Base-by-base conservation (phyloP, 2,113 vertebrate species). In the Pycnonotus jocosus region DNA sequence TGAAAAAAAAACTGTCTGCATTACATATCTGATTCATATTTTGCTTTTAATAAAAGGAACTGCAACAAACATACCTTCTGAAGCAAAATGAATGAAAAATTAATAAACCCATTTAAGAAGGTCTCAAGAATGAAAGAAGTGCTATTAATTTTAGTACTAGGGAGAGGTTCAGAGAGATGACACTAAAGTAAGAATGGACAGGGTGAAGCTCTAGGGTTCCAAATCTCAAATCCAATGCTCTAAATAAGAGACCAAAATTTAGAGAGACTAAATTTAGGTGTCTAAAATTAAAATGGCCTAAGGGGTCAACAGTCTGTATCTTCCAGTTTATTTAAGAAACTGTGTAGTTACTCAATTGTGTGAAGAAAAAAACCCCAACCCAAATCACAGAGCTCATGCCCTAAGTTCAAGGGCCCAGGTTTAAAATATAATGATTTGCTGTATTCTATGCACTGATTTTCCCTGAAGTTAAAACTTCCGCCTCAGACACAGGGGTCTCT, bases 251-350 rank as follows among this genome's bases (percentile, higher is more conserved):
- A n/a, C 69, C 72, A 78, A 89, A 91, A 25, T 91, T 38, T 28
- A 61, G 24, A 61, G 58, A 61, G 24, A 28, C 86, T 94, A 95
- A 94, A 95, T 74, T 93, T 88, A 92, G 68, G 68, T 80, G 35
- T 70, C 88, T 93, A 93, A 94, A 97, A 93, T 93, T 81, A 88
- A 92, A 96, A 66, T 25, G 11, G 42, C 72, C 76, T 85, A 95
- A 88, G 50, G 50, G 42, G 64, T 93, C 79, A 93, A 51, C 38
- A n/a, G 42, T 66, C 71, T 62, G 51, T 71, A 62, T 45, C 80
- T 81, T 65, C 19, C 56, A 86, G 58, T 78, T 90, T 83, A 69
- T 86, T 93, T 81, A 76, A 86, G 62, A 73, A 51, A 54, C 24
- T 35, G 23, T 37, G 21, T 16, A 79, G 45, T 57, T 85, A 91